Base-by-base conservation (phyloP, 2,113 vertebrate species). In the Ptilorrhoa leucosticta region DNA sequence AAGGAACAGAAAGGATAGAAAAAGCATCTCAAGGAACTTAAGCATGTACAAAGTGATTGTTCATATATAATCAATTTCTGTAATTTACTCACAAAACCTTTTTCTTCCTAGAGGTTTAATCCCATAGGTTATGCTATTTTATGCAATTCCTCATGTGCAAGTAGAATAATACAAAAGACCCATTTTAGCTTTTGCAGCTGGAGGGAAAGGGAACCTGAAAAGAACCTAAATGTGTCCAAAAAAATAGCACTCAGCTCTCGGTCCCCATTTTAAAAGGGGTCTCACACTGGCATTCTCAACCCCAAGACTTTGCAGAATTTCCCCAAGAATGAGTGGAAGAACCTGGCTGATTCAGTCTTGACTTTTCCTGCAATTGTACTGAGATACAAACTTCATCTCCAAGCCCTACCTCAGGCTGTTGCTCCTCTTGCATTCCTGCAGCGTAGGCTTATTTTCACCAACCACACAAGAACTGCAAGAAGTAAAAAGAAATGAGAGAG, bases 351-450 rank as follows among this genome's bases (percentile, higher is more conserved):
- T 40, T 69, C 33, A 51, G 35, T 40, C 35, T 57, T 60, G 6
- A 91, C 37, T 40, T 50, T 65, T n/a, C 33, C 69, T 44, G 20
- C 7, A 37, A n/a, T 3, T 70, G 33, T 78, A 78, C 56, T 15
- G 14, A 69, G 33, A 72, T 42, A 73, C 35, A 81, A 72, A 56
- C 26, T 61, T 70, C 9, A 50, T 24, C 31, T 85, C 37, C 66
- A 92, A 79, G 45, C 33, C 95, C 63, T 97, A 98, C 97, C 97
- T 97, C 97, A 21, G 94, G 80, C 79, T 94, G 96, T 94, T 96
- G 96, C 35, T 97, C 94, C 90, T 94, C 94, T 84, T 97, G 89
- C 97, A 97, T 98, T 69, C 45, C 80, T 79, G 72, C 51, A 91
- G 73, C 0, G 65, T 28, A 61, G 75, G 30, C 45, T 93, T 86